These are phyloP conservation scores for Bos javanicus DNA, from an alignment of 2,113 vertebrate species.

Conservation along the genomic window DNA sequence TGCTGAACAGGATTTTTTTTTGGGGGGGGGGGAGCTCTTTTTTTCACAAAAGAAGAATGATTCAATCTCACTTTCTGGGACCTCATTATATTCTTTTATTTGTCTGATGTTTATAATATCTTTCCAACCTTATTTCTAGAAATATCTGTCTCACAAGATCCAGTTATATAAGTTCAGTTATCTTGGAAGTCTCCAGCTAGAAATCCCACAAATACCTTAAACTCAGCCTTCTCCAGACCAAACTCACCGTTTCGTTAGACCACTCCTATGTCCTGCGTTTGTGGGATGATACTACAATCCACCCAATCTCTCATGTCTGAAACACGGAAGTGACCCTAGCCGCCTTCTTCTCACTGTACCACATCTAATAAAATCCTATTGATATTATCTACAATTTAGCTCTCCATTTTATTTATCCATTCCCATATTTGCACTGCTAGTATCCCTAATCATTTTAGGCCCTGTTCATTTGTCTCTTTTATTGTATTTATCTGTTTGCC, in stretches of 20 bases:
- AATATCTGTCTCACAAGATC: not conserved
- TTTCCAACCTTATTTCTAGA: not conserved
- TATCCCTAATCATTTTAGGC: not conserved
- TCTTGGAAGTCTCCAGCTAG: not conserved
- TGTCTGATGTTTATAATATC: not conserved
- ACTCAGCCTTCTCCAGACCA: not conserved
- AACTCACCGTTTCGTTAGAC: not conserved
- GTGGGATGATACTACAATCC: not conserved
- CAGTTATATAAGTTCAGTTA: not conserved
- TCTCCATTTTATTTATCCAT: not conserved
- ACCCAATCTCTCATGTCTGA: not conserved
- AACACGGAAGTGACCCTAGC: not conserved
- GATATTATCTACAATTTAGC: not conserved
- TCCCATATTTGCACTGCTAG: not conserved
- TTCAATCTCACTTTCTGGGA: not conserved
- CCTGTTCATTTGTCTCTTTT: not conserved
- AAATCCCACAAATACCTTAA: not conserved
- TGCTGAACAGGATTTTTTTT: not conserved
- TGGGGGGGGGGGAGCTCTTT: rapidly evolving
- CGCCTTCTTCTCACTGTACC: not conserved
- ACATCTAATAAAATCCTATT: not conserved
- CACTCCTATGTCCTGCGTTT: not conserved
- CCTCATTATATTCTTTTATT: not conserved
- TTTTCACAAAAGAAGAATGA: not conserved
- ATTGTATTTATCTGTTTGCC: not conserved